Base-by-base conservation (phyloP, 2,888 invertebrate genomes). In the Trichopria drosophilae region DNA sequence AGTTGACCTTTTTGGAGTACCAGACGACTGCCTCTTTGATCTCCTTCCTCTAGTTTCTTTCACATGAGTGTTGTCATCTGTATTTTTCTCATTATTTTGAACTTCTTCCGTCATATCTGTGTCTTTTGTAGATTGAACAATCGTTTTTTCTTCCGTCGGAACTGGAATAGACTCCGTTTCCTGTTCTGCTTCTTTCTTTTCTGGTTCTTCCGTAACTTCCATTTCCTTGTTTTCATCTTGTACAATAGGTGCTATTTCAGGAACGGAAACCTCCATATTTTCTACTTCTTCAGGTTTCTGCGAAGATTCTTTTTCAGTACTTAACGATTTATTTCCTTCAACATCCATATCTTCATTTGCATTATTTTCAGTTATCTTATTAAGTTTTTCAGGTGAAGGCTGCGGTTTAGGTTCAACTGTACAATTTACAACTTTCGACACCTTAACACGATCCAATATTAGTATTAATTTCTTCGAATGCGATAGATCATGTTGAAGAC, bases 401-500 rank as follows among this genome's bases (percentile, higher is more conserved):
- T 20, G 6, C 31, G 34, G 45, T 10, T 34, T 31, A 19, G 6
- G 9, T 4, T n/a, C 10, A 20, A n/a, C 3, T 22, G 3, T 34
- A n/a, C n/a, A n/a, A n/a, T n/a, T n/a, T n/a, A n/a, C n/a, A n/a
- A n/a, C n/a, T n/a, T n/a, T n/a, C 12, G 42, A 13, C 9, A 61
- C 6, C 1, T 10, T 13, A 9, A 69, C 35, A 42, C 64, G 68
- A 9, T 64, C 20, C 10, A 73, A 51, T 36, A 66, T 62, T 4
- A 74, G 49, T 42, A 61, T 52, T 4, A 64, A 61, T 18, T 64
- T 66, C 31, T 71, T 73, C 22, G 60, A 64, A 37, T 74, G 74
- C 0, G 64, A 61, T 10, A 74, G 37, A 43, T 67, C 64, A 29
- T 74, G 74, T 7, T 62, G 55, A 26, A 64, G 54, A 12, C 64